phyloP scores from a whole-genome alignment of 2,888 invertebrate genomes.

The Andrena dorsata region DNA sequence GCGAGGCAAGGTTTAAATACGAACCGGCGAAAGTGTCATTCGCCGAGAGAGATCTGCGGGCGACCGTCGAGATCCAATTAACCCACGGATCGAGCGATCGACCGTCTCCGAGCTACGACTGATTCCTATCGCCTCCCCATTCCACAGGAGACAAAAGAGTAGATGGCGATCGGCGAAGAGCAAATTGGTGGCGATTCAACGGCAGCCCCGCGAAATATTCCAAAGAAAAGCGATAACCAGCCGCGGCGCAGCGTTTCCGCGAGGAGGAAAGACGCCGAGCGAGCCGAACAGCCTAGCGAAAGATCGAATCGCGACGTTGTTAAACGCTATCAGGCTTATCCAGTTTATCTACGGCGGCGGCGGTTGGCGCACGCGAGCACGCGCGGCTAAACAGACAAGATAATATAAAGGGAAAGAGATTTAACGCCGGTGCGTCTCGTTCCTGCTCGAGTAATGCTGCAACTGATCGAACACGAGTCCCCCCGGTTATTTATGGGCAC shows the following conservation, averaged over 20 bases:
- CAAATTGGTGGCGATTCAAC: constrained; percentile 18
- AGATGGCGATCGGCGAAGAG: neutral
- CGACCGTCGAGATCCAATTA: constrained; percentile 54
- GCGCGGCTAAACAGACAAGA: constrained; percentile 57
- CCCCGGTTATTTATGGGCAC: constrained; percentile 39
- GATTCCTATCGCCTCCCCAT: neutral
- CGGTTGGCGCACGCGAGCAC: constrained; percentile 48
- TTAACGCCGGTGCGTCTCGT: constrained; percentile 43
- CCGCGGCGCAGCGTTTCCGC: neutral
- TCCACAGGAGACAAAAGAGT: neutral
- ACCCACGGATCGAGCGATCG: constrained; percentile 16
- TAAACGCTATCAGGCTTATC: constrained; percentile 56
- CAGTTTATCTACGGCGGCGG: constrained; percentile 50
- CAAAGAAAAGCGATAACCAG: neutral
- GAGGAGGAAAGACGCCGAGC: neutral
- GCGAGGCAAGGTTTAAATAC: constrained; percentile 26
- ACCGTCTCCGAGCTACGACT: neutral
- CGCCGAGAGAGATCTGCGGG: constrained; percentile 11
- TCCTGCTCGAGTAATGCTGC: constrained; percentile 39
- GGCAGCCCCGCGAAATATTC: neutral
- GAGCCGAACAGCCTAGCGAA: constrained; percentile 3
- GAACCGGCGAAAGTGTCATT: constrained; percentile 30
- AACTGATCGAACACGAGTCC: constrained; percentile 41
- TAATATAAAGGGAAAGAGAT: constrained; percentile 46
- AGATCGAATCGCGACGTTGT: constrained; percentile 44